Percentiles rank a stretch among this genome's conserved stretches.
These are phyloP conservation scores for Bufo gargarizans DNA, from an alignment of 2,113 vertebrate genomes.

Conservation along the genomic window DNA sequence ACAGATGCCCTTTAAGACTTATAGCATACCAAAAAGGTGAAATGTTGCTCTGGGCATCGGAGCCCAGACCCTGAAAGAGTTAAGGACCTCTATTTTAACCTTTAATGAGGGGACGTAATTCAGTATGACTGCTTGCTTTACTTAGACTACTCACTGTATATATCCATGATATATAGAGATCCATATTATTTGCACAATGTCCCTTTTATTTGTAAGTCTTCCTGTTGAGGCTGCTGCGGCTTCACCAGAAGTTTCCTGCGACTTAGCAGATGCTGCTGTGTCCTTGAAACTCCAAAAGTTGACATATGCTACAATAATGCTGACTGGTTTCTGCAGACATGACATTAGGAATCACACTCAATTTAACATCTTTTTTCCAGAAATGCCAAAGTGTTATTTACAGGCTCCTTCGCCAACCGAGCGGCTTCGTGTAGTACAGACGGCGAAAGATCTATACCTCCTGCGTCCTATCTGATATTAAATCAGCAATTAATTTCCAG, in stretches of 20 bases:
- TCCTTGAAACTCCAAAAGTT: constrained; percentile 22
- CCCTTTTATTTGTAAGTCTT: background rate
- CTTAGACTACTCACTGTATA: too few relatives aligned
- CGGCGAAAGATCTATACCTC: background rate
- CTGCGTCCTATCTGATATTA: background rate
- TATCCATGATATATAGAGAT: too few relatives aligned
- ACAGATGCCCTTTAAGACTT: too few relatives aligned
- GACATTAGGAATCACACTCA: constrained; percentile 46
- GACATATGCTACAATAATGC: constrained; percentile 23
- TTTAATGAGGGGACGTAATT: too few relatives aligned
- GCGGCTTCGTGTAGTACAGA: constrained; percentile 1
- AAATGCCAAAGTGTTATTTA: constrained; percentile 47
- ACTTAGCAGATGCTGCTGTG: background rate
- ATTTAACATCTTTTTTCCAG: constrained; percentile 42
- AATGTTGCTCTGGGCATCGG: too few relatives aligned
- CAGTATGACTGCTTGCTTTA: too few relatives aligned
- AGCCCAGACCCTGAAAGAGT: too few relatives aligned
- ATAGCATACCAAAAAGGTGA: too few relatives aligned
- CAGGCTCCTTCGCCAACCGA: background rate
- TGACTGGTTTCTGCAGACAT: constrained; percentile 24
- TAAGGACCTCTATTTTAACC: too few relatives aligned
- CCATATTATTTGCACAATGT: background rate
- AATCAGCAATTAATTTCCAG: constrained; percentile 28
- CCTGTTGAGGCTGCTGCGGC: background rate
- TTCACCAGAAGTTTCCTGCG: background rate